These are phyloP conservation scores for Dermatemys mawii DNA, from an alignment of 2,113 vertebrate species.

Conservation along the genomic window DNA sequence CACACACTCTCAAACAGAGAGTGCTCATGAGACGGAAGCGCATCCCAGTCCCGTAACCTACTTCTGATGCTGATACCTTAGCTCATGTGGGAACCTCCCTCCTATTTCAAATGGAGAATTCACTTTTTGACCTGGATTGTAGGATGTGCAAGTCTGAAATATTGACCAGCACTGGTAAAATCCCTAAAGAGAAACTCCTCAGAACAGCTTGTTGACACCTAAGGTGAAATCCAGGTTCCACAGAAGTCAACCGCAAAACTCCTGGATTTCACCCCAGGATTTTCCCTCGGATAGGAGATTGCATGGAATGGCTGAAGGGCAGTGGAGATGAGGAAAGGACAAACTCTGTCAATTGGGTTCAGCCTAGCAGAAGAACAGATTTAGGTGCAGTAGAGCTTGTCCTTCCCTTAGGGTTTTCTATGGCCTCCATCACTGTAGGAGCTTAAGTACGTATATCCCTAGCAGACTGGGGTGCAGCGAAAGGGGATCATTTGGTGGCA, in stretches of 20 bases:
- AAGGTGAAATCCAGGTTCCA: background rate
- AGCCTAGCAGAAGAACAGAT: background rate
- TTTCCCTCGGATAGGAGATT: background rate
- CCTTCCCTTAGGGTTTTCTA: background rate
- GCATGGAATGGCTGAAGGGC: accelerated
- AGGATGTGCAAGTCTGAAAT: background rate
- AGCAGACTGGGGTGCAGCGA: background rate
- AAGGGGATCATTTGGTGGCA: accelerated
- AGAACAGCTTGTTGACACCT: background rate
- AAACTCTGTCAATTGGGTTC: background rate
- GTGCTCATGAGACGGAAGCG: too few relatives aligned
- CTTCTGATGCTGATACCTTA: background rate
- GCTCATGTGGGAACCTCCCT: background rate
- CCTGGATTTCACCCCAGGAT: background rate
- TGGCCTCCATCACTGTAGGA: background rate
- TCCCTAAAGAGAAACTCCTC: background rate
- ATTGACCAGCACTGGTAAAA: accelerated
- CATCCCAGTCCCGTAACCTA: background rate
- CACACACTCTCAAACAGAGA: too few relatives aligned
- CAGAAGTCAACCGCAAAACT: background rate
- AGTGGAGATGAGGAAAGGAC: background rate
- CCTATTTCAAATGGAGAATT: background rate
- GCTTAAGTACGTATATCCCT: background rate
- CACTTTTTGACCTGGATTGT: background rate
- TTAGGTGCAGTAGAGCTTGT: too few relatives aligned